phyloP scores from a whole-genome alignment of 2,888 invertebrate species.

The Ptilodon capucinus region DNA sequence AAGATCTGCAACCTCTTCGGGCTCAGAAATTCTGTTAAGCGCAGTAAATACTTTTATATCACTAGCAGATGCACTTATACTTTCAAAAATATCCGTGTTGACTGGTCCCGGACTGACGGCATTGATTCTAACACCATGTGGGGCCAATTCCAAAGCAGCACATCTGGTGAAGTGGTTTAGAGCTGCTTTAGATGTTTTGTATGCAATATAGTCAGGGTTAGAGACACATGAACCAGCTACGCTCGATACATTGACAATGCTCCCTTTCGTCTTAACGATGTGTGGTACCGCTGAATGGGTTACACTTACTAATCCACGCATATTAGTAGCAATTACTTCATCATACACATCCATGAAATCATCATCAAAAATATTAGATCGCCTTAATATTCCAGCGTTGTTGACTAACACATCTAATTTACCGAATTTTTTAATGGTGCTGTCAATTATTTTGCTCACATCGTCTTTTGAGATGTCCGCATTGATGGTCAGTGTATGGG shows the following conservation, averaged over 20 bases:
- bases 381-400: slow-evolving; percentile 39
- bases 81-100: slow-evolving; percentile 73
- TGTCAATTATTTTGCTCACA: slow-evolving; percentile 26
- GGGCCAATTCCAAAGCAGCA: slow-evolving; percentile 85
- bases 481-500: slow-evolving; percentile 26
- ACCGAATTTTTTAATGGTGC: slow-evolving; percentile 36
- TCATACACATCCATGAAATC: slow-evolving; percentile 30
- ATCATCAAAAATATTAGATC: slow-evolving; percentile 14
- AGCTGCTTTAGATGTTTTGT: slow-evolving; percentile 41
- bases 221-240: slow-evolving; percentile 70
- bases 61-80: not conserved
- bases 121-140: slow-evolving; percentile 87
- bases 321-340: slow-evolving; percentile 33
- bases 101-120: slow-evolving; percentile 39
- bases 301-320: slow-evolving; percentile 30
- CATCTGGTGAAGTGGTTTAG: slow-evolving; percentile 41
- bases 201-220: slow-evolving; percentile 75
- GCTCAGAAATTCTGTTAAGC: slow-evolving; percentile 15
- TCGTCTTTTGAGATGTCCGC: slow-evolving; percentile 43
- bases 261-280: slow-evolving; percentile 39
- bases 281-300: slow-evolving; percentile 34
- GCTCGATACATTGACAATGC: slow-evolving; percentile 43
- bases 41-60: slow-evolving; percentile 4
- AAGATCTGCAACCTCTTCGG: slow-evolving; percentile 25
- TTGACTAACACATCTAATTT: slow-evolving; percentile 46